Evolutionary conservation across 1,140 invertebrate species (phyloP).

Genomic region (Tyrophagus putrescentiae): DNA sequence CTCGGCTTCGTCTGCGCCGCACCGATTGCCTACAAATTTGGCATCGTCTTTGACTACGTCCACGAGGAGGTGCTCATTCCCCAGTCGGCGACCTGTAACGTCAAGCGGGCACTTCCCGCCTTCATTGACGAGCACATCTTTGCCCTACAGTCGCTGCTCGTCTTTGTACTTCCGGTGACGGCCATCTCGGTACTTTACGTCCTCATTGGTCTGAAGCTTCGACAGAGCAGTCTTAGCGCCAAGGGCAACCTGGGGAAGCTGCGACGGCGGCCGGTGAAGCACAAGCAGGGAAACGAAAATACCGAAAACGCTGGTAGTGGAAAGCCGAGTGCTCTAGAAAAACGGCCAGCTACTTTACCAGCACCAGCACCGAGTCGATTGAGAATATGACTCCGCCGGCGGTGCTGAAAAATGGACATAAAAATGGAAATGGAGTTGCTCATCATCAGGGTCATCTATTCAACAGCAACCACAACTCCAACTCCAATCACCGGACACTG

Average conservation of each 20-base stretch:
- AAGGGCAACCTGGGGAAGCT: not conserved
- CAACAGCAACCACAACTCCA: no score
- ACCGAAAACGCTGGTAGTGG: no score
- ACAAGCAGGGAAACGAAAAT: no score
- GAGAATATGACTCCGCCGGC: no score
- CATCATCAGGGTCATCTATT: no score
- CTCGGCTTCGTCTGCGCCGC: constrained; percentile 27
- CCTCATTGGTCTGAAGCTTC: constrained; percentile 19
- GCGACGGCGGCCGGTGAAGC: not conserved
- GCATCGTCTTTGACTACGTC: constrained; percentile 25
- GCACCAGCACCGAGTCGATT: no score
- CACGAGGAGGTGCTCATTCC: not conserved
- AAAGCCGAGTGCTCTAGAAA: no score
- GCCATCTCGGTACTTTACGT: constrained; percentile 67
- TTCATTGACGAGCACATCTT: constrained; percentile 46
- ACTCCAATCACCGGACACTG: no score
- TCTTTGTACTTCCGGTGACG: constrained; percentile 71
- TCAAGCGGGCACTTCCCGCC: constrained; percentile 21
- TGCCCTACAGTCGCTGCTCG: constrained; percentile 61
- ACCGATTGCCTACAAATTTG: constrained; percentile 44
- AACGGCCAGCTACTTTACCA: no score
- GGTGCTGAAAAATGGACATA: no score
- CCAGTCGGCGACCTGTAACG: constrained; percentile 20
- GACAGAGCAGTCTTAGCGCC: constrained; percentile 1
- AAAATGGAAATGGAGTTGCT: no score